These are phyloP conservation scores for Spialia ferax DNA, from an alignment of 2,888 invertebrate species.

Conservation along the genomic window DNA sequence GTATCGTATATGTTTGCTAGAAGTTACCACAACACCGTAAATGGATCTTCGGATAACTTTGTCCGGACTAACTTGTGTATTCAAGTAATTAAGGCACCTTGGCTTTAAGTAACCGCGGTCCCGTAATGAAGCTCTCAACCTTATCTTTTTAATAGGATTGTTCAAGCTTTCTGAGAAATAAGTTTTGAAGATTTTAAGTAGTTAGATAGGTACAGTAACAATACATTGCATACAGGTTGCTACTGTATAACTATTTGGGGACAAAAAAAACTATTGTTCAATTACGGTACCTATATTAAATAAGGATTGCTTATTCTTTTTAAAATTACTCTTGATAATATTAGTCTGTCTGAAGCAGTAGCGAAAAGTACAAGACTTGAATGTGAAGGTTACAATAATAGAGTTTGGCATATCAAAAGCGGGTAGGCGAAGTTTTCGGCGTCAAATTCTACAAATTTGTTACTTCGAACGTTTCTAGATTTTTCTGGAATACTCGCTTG, in stretches of 20 bases:
- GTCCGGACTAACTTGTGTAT: conserved; percentile 29
- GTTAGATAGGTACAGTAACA: no score
- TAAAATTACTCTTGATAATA: background rate
- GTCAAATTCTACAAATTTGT: conserved; percentile 26
- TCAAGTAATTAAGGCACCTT: conserved; percentile 35
- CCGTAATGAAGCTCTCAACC: conserved; percentile 14
- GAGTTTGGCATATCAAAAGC: conserved; percentile 8
- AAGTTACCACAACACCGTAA: conserved; percentile 48
- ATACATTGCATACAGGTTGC: no score
- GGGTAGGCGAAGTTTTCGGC: conserved; percentile 13
- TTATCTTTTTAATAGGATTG: background rate
- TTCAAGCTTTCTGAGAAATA: background rate
- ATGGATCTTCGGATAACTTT: conserved; percentile 36
- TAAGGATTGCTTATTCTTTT: no score
- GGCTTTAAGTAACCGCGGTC: background rate
- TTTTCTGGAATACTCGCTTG: conserved; percentile 22
- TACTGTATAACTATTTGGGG: no score
- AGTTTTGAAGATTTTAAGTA: no score
- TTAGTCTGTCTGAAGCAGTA: background rate
- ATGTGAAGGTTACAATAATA: conserved; percentile 13
- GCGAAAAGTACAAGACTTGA: background rate
- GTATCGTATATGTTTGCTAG: conserved; percentile 14
- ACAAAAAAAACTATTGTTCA: no score
- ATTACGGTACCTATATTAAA: no score
- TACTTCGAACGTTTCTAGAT: conserved; percentile 26